A percentile compares a stretch with the other conserved stretches of the same genome.
Evolutionary conservation across 2,797 vertebrate species (phyloP).

Genomic region (Danio tinwini): DNA sequence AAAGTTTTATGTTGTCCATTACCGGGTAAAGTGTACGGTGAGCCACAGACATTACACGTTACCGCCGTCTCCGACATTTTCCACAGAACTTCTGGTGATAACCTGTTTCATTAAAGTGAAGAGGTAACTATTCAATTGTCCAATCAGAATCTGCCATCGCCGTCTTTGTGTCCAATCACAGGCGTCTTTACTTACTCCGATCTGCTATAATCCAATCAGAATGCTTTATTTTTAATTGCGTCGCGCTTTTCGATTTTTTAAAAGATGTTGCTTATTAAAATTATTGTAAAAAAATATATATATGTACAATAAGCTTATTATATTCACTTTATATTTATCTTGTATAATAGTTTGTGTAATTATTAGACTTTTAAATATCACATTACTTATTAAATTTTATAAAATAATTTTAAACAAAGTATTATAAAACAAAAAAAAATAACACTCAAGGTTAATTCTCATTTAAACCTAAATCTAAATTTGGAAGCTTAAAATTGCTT

Average conservation of each 20-base stretch:
- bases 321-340: too few species aligned
- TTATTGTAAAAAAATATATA: too few species aligned
- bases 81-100: background rate
- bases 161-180: conserved; percentile 8
- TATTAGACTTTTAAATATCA: too few species aligned
- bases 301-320: too few species aligned
- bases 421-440: too few species aligned
- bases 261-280: too few species aligned
- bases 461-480: too few species aligned
- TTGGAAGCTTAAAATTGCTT: too few species aligned
- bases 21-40: conserved; percentile 70
- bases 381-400: too few species aligned
- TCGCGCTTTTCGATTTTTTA: background rate
- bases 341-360: too few species aligned
- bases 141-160: conserved; percentile 17
- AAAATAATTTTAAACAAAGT: too few species aligned
- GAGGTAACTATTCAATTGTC: background rate
- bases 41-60: conserved; percentile 65
- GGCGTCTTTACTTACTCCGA: background rate
- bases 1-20: background rate
- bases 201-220: background rate
- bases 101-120: background rate
- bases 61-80: conserved; percentile 40
- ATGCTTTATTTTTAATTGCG: background rate
- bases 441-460: too few species aligned